Percentiles rank a stretch among this genome's conserved stretches.
These are phyloP conservation scores for Orgyia antiqua DNA, from an alignment of 2,888 invertebrate species.

Conservation along the genomic window DNA sequence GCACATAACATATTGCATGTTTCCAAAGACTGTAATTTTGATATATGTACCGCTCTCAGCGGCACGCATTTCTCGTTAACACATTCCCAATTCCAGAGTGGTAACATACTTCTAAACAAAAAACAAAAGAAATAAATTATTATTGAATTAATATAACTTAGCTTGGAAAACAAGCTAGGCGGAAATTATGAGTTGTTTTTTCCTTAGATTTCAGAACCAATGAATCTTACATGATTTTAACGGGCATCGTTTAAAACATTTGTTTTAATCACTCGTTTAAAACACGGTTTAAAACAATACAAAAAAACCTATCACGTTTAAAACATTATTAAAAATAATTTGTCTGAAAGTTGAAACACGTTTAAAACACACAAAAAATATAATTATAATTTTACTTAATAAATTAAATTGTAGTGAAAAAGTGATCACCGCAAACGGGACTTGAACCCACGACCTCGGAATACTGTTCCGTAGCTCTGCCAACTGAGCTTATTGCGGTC, in stretches of 20 bases:
- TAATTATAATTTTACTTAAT: no score
- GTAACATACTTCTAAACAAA: constrained; percentile 40
- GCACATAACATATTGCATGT: constrained; percentile 86
- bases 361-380: background rate
- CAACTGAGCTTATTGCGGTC: no score
- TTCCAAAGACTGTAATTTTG: constrained; percentile 76
- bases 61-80: constrained; percentile 82
- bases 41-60: constrained; percentile 34
- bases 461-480: no score
- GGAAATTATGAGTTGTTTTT: no score
- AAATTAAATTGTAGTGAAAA: no score
- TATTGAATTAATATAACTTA: no score
- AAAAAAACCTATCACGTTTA: background rate
- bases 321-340: background rate
- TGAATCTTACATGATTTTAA: no score
- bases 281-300: background rate
- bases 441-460: no score
- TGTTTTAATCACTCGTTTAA: background rate
- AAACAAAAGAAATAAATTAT: background rate
- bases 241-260: no score
- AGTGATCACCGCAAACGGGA: no score
- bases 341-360: background rate
- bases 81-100: constrained; percentile 88
- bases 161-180: no score
- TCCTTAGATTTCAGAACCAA: no score